Base-by-base conservation (phyloP, 2,888 invertebrate species). In the Dasypolia templi region DNA sequence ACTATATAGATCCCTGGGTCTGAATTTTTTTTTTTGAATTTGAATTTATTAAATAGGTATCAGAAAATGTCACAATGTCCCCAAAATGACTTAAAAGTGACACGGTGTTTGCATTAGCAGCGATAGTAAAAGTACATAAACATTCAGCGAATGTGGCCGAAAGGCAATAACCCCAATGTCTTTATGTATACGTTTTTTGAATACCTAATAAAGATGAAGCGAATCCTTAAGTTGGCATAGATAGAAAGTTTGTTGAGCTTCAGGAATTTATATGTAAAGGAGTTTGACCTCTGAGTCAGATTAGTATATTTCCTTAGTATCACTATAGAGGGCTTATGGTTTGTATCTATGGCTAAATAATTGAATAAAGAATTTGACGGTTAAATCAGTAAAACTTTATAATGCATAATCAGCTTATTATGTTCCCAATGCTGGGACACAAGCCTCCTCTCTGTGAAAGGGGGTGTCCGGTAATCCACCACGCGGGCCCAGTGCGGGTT, bases 71-170 rank as follows among this genome's bases (percentile, higher is more conserved):
- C 29, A 55, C 58, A 39, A 2, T 62, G 61, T 35, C 74, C 61
- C 5, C 26, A 55, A 76, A 80, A 65, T 39, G 55, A 53, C 12
- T 55, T 5, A 53, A 49, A 67, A 79, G 39, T 71, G 35, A 29
- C 73, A 72, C 62, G 55, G 12, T 49, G 32, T 77, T 84, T 77
- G 73, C 66, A 58, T 63, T 75, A 65, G n/a, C 26, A 72, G 19
- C 26, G 82, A 84, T 67, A 86, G 86, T 78, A 86, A 85, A 82
- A 82, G 79, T 80, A 17, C 1, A 62, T 77, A 80, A 66, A 75
- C 79, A 85, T 85, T 77, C 75, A 74, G 49, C 0, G 53, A 46
- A 53, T 68, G 77, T 67, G 29, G 0, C 5, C 58, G 53, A 42
- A 84, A 72, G 85, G 49, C 77, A 65, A 84, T 79, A 86, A 86